Percentiles rank a stretch among this genome's conserved stretches.
Conservation (phyloP, 1,140 invertebrate species). For the Musca vetustissima region DNA sequence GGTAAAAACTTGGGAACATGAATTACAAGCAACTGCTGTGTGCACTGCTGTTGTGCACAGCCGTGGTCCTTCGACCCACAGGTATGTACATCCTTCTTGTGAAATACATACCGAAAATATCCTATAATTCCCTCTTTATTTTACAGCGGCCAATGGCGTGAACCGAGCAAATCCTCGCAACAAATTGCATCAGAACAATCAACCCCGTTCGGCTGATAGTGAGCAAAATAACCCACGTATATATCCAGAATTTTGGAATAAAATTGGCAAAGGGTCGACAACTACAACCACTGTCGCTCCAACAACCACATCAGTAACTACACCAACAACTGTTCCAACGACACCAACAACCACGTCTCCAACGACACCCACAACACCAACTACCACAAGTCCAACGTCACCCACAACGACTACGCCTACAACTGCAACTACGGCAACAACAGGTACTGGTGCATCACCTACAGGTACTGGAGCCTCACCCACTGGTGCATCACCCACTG, state of each 20-base stretch:
- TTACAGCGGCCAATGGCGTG: neutral
- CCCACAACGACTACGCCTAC: conserved; percentile 18
- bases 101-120: too few relatives aligned
- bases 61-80: conserved; percentile 28
- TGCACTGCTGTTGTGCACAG: conserved; percentile 40
- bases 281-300: conserved; percentile 22
- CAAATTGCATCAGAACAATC: neutral
- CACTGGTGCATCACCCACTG: conserved; percentile 25
- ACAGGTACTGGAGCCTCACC: conserved; percentile 9
- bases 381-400: conserved; percentile 27
- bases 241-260: conserved; percentile 37
- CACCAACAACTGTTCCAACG: neutral
- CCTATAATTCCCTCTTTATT: too few relatives aligned
- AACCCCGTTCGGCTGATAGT: too few relatives aligned
- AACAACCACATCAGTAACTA: too few relatives aligned
- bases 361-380: conserved; percentile 27
- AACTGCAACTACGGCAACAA: neutral
- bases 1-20: neutral
- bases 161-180: neutral
- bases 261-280: conserved; percentile 32
- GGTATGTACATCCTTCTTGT: conserved; percentile 32
- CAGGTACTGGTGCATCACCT: neutral
- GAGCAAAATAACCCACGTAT: conserved; percentile 13
- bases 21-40: conserved; percentile 30
- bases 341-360: neutral